These are phyloP conservation scores for Hanleya hanleyi DNA, from an alignment of 2,888 invertebrate species.

Conservation along the genomic window DNA sequence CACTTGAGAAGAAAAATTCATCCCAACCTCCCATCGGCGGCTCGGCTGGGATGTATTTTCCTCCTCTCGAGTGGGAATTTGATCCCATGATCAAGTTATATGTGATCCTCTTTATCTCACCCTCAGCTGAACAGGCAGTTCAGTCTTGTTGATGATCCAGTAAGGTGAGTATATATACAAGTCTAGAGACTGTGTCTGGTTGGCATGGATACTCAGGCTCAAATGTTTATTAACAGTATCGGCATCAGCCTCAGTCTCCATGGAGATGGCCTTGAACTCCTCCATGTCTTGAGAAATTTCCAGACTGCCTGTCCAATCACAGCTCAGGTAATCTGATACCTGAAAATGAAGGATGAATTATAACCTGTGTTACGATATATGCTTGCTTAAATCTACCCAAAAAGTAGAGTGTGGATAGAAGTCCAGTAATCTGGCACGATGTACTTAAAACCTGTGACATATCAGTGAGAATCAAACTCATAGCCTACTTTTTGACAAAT, in stretches of 20 bases:
- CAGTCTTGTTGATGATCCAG: slow-evolving; percentile 73
- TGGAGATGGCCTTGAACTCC: slow-evolving; percentile 78
- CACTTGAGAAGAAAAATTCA: background rate
- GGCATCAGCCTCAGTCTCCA: slow-evolving; percentile 79
- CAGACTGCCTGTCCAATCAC: slow-evolving; percentile 83
- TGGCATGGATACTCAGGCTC: slow-evolving; percentile 81
- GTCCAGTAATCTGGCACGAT: no score
- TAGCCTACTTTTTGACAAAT: no score
- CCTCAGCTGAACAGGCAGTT: slow-evolving; percentile 78
- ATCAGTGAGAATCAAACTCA: no score
- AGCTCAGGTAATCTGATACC: slow-evolving; percentile 80
- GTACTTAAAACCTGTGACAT: no score
- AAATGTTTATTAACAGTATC: slow-evolving; percentile 81
- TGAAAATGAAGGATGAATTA: slow-evolving; percentile 51
- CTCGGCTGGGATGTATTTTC: no score
- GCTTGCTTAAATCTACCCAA: no score
- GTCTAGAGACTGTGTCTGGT: slow-evolving; percentile 78
- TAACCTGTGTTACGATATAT: no score
- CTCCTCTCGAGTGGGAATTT: no score
- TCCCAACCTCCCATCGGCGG: no score
- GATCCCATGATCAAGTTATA: no score
- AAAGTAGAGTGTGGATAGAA: no score
- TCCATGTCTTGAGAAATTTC: slow-evolving; percentile 80
- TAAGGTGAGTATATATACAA: slow-evolving; percentile 76
- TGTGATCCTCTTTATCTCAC: no score